Conservation (phyloP, 2,113 vertebrate genomes). For the Anthoscopus minutus region DNA sequence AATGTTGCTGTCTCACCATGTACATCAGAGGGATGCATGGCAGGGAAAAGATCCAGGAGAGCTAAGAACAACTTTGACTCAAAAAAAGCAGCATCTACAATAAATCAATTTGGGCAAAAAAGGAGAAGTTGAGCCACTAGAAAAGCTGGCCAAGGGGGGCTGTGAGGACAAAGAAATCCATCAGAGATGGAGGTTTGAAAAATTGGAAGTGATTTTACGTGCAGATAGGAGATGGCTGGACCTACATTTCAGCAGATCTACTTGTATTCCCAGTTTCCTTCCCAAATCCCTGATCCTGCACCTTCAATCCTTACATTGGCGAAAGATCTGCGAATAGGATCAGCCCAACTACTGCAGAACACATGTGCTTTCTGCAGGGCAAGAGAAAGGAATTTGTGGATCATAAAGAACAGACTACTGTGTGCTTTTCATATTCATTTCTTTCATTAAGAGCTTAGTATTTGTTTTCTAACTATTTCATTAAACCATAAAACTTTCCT, state of each 20-base stretch:
- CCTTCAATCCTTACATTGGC: too few species aligned
- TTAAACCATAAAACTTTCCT: neutral
- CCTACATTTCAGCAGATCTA: neutral
- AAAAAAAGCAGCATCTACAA: neutral
- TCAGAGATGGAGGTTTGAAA: neutral
- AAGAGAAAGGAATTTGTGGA: constrained; percentile 4
- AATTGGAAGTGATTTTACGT: neutral
- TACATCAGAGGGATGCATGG: neutral
- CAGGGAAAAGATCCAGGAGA: neutral
- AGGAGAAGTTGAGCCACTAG: neutral
- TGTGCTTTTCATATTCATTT: neutral
- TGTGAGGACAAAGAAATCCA: neutral
- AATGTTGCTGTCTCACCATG: accelerated
- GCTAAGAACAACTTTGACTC: neutral
- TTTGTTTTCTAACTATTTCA: constrained; percentile 19
- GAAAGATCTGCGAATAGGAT: neutral
- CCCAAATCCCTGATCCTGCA: neutral
- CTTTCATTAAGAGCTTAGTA: neutral
- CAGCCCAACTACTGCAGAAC: neutral
- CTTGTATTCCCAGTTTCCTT: neutral
- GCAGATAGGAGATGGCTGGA: neutral
- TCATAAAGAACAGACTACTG: neutral
- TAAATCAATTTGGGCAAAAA: neutral
- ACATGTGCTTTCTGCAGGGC: neutral
- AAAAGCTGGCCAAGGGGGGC: neutral